These are phyloP conservation scores for Pitta sordida DNA, from an alignment of 2,113 vertebrate species.

Conservation along the genomic window DNA sequence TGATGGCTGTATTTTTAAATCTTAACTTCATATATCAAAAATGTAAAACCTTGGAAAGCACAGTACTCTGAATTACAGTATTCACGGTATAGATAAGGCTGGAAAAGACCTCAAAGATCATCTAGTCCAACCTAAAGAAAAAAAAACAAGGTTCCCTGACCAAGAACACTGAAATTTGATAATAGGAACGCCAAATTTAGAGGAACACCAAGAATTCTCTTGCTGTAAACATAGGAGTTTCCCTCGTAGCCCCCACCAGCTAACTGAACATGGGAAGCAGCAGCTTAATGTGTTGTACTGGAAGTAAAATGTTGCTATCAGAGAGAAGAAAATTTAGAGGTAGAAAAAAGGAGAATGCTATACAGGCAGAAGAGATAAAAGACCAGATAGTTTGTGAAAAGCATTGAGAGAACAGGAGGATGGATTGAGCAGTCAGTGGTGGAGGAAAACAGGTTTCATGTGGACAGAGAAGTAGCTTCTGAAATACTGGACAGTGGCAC, in stretches of 20 bases:
- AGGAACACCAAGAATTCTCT: neutral
- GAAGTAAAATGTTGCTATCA: neutral
- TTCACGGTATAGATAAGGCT: too few species aligned
- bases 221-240: neutral
- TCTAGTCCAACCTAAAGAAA: too few species aligned
- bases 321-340: neutral
- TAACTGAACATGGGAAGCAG: neutral
- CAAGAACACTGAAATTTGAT: neutral
- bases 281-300: neutral
- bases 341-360: neutral
- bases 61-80: neutral
- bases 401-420: neutral
- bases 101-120: too few species aligned
- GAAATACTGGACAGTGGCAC: neutral
- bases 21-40: neutral
- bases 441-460: neutral
- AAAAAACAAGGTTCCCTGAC: too few species aligned
- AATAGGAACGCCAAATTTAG: neutral
- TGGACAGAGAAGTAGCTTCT: neutral
- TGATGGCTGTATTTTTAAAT: neutral
- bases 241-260: neutral
- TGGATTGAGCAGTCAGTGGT: neutral
- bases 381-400: neutral
- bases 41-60: neutral
- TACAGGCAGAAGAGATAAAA: neutral